Base-by-base conservation (phyloP, 2,113 vertebrate species). In the Pavo muticus region DNA sequence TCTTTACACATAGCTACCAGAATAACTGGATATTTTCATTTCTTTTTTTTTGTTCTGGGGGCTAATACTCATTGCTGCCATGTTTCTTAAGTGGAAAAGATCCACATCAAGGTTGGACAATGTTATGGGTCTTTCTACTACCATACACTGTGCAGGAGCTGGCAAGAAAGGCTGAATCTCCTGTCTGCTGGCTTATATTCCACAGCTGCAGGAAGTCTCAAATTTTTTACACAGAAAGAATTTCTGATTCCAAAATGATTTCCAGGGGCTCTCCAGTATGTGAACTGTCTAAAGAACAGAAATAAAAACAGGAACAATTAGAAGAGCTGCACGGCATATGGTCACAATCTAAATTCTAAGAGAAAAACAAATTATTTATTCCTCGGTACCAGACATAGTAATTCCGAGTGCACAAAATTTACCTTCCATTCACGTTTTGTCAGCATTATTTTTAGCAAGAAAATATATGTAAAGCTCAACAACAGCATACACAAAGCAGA, bases 251-350 rank as follows among this genome's bases (percentile, higher is more conserved):
- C 45, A 52, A 90, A 97, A 94, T 87, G 95, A 94, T 84, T 97
- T 97, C 95, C 96, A 97, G 97, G 96, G 98, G 92, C 91, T 93
- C 93, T 95, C 52, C 87, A 96, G 35, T 95, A 93, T 90, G 90
- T 91, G 93, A 95, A 91, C 74, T 87, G 40, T 87, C 71, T 88
- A 82, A 92, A 82, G 48, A 57, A 91, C 60, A 90, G 79, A 94
- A 96, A 94, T 87, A 67, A 95, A 95, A 95, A 75, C 61, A 71
- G 47, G 70, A 82, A 82, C 42, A 88, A 39, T 78, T 78, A 70
- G 64, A 78, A 21, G 13, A 78, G 19, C 54, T 47, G 50, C 5
- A 20, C 32, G 70, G 25, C 63, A 54, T 47, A 39, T 61, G 35
- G 69, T 87, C 86, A 59, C 17, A 40, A 25, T 47, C 68, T 30